Percentiles rank a stretch among this genome's conserved stretches.
Conservation (phyloP, 2,113 vertebrate species). For the Phalacrocorax brasilianus region DNA sequence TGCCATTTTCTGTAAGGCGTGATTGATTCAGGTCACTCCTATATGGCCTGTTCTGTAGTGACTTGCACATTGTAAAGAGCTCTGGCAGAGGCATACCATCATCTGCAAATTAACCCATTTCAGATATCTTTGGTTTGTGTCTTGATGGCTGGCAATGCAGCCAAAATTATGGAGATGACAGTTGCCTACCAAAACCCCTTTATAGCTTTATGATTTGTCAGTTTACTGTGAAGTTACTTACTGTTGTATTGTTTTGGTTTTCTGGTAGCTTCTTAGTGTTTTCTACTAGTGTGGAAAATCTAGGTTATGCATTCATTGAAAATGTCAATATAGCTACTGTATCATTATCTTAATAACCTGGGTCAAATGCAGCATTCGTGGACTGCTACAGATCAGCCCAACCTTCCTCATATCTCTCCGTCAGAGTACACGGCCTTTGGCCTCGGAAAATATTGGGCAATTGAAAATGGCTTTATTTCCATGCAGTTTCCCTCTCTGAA, state of each 20-base stretch:
- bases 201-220: background rate
- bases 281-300: background rate
- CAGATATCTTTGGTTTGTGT: background rate
- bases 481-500: conserved; percentile 18
- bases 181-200: background rate
- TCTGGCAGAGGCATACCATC: background rate
- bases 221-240: background rate
- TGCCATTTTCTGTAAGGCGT: background rate
- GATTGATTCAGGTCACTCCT: background rate
- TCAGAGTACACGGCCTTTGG: conserved; percentile 6
- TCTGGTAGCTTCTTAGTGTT: background rate
- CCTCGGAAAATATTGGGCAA: background rate
- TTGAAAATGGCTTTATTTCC: conserved; percentile 30
- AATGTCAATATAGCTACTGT: conserved; percentile 3
- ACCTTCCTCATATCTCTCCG: background rate
- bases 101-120: background rate
- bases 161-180: background rate
- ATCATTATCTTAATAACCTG: conserved; percentile 29
- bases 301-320: background rate
- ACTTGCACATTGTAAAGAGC: background rate
- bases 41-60: background rate
- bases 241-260: background rate
- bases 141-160: background rate
- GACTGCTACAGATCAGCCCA: background rate
- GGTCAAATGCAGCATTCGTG: background rate